phyloP scores from a whole-genome alignment of 2,888 invertebrate genomes.

The Deilephila porcellus region DNA sequence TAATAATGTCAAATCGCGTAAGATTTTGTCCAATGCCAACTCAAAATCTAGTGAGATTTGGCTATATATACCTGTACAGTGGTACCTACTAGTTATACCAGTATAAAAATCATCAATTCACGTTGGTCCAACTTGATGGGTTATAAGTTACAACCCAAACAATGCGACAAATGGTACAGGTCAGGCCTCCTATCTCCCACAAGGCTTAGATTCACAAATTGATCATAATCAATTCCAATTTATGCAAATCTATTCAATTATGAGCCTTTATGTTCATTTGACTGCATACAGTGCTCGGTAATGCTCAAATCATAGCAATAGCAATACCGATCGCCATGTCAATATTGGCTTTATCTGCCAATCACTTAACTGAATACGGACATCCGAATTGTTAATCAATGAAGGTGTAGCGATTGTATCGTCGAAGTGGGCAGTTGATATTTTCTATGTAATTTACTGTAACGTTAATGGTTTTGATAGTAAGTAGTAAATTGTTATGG shows the following conservation, averaged over 20 bases:
- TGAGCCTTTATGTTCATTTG: slow-evolving; percentile 3
- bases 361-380: not conserved
- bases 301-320: not conserved
- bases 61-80: too few species aligned
- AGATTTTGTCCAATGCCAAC: too few species aligned
- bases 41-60: too few species aligned
- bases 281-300: slow-evolving; percentile 4
- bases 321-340: not conserved
- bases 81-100: too few species aligned
- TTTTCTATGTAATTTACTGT: not conserved
- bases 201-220: not conserved
- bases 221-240: not conserved
- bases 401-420: not conserved
- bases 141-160: too few species aligned
- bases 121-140: too few species aligned
- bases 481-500: too few species aligned
- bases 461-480: not conserved
- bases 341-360: not conserved
- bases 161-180: too few species aligned
- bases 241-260: slow-evolving; percentile 15
- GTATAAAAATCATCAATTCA: too few species aligned
- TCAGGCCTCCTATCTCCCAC: not conserved
- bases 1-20: too few species aligned
- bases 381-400: not conserved
- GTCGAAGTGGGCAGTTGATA: not conserved